Evolutionary conservation across 2,113 vertebrate genomes (phyloP).

Genomic region (Sander lucioperca): DNA sequence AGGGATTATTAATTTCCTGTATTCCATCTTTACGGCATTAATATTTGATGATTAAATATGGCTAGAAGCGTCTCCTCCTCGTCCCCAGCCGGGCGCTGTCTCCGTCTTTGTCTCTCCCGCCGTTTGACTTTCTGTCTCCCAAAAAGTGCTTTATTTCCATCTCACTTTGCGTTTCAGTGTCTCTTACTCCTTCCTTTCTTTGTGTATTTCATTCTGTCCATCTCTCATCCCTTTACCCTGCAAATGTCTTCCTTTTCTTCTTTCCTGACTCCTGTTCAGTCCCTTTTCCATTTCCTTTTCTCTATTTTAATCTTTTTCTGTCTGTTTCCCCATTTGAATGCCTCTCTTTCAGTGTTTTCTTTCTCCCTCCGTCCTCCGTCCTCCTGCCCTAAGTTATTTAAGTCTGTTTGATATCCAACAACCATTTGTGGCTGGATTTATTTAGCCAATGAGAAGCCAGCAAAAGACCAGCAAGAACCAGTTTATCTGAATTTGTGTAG

Average conservation of each 20-base stretch:
- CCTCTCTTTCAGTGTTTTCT: background rate
- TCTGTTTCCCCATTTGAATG: background rate
- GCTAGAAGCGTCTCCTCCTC: constrained; percentile 48
- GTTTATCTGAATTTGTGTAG: background rate
- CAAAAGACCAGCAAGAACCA: too few relatives aligned
- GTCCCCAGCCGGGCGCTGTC: constrained; percentile 19
- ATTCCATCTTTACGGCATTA: constrained; percentile 70
- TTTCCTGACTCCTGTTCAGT: background rate
- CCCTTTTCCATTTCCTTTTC: background rate
- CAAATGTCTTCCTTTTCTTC: background rate
- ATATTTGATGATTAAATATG: constrained; percentile 73
- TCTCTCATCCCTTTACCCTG: background rate
- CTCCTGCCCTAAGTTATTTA: too few relatives aligned
- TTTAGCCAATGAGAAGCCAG: background rate
- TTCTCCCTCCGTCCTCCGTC: background rate
- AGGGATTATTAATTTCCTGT: constrained; percentile 72
- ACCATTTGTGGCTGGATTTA: background rate
- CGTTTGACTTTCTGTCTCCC: constrained; percentile 7
- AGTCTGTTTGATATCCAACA: background rate
- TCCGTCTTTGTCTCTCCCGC: constrained; percentile 20
- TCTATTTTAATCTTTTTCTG: background rate
- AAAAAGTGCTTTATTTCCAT: constrained; percentile 27
- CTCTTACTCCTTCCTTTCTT: too few relatives aligned
- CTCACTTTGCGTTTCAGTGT: background rate
- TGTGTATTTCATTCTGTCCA: background rate